A percentile compares a stretch with the other conserved stretches of the same genome.
These are phyloP conservation scores for Acinonyx jubatus DNA, from an alignment of 2,113 vertebrate species.

Conservation along the genomic window DNA sequence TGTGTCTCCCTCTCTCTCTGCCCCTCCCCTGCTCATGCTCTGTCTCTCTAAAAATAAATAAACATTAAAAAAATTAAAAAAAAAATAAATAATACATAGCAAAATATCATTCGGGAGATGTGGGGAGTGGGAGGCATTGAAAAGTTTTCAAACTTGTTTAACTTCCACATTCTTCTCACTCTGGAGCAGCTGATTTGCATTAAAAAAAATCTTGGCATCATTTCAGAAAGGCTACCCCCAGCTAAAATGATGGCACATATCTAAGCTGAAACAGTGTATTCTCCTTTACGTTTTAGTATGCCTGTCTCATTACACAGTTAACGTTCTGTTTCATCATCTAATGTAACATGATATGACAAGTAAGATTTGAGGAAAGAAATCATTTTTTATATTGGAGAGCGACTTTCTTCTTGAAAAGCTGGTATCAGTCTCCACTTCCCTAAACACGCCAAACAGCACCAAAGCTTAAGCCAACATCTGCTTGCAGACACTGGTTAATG, in stretches of 20 bases:
- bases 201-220: slow-evolving; percentile 53
- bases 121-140: not conserved
- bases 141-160: slow-evolving; percentile 65
- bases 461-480: slow-evolving; percentile 56
- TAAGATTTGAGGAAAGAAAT: slow-evolving; percentile 78
- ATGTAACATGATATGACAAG: slow-evolving; percentile 82
- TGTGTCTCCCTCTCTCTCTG: not conserved
- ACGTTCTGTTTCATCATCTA: slow-evolving; percentile 83
- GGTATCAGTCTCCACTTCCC: not conserved
- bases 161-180: slow-evolving; percentile 70
- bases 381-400: slow-evolving; percentile 79
- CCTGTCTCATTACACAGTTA: slow-evolving; percentile 84
- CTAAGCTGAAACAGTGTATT: slow-evolving; percentile 73
- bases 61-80: too few relatives aligned
- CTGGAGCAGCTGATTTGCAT: slow-evolving; percentile 73
- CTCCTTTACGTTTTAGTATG: slow-evolving; percentile 81
- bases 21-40: too few relatives aligned
- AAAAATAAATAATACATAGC: not conserved
- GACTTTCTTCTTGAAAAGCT: slow-evolving; percentile 62
- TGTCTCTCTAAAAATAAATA: not conserved
- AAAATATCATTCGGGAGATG: not conserved
- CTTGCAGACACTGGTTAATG: slow-evolving; percentile 32
- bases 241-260: slow-evolving; percentile 68
- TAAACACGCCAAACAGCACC: slow-evolving; percentile 28
- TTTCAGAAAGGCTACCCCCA: slow-evolving; percentile 73